phyloP scores from a whole-genome alignment of 2,888 invertebrate genomes.

The Mythimna lalbum region DNA sequence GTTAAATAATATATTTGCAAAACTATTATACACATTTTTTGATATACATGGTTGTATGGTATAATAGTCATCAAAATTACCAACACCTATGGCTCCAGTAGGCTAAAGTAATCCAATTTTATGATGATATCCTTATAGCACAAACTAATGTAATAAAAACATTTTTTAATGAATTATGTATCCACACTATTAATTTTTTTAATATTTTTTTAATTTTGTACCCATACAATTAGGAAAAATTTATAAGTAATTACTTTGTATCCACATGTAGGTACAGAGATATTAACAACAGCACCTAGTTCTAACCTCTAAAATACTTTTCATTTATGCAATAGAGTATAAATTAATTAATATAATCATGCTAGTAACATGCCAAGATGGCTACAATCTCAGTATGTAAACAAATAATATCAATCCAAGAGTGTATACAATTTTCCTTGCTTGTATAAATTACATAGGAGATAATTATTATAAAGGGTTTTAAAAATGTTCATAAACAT shows the following conservation, averaged over 20 bases:
- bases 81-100: too few species aligned
- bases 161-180: too few species aligned
- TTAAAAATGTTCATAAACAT: not conserved
- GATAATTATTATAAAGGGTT: rapidly evolving
- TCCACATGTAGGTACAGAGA: not conserved
- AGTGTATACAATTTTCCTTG: not conserved
- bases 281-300: conserved; percentile 23
- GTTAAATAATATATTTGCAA: too few species aligned
- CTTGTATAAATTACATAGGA: not conserved
- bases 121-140: too few species aligned
- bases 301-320: conserved; percentile 47
- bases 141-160: too few species aligned
- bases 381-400: conserved; percentile 35
- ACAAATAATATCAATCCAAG: conserved; percentile 40
- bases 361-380: conserved; percentile 38
- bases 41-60: too few species aligned
- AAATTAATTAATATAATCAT: not conserved
- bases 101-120: too few species aligned
- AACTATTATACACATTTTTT: too few species aligned
- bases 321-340: conserved; percentile 25
- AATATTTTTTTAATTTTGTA: too few species aligned
- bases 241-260: conserved; percentile 5
- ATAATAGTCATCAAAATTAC: too few species aligned
- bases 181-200: too few species aligned
- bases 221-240: too few species aligned